Base-by-base conservation (phyloP, 2,888 invertebrate genomes). In the Cheilosia soror region DNA sequence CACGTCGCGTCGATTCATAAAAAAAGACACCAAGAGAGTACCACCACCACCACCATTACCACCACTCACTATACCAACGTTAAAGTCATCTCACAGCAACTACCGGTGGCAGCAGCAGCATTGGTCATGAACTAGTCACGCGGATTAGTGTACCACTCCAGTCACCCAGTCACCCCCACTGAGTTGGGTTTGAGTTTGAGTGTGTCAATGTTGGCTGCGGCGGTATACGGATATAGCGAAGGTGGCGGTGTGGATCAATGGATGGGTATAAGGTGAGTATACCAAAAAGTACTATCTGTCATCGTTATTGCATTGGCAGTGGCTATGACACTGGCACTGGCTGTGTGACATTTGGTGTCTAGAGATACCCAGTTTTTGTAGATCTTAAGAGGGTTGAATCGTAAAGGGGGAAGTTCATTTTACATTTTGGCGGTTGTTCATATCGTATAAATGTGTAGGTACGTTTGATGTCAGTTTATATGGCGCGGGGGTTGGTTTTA, bases 101-200 rank as follows among this genome's bases (percentile, higher is more conserved):
- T 11, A 51, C 51, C 9, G 31, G 3, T 9, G 20, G n/a, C 51
- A 47, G 47, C 9, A 47, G 29, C 4, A 71, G 42, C 63, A 57
- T 20, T 57, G 73, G 80, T 73, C 80, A 73, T 80, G 80, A 80
- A 80, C 80, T 73, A 68, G 66, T 73, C 73, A 80, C 73, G 80
- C 62, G 66, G 62, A 73, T 80, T 73, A 80, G 60, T 40, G 6
- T 37, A 37, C 11, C 37, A 37, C 37, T 37, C 4, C 11, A 37
- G 11, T 37, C 37, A 4, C 2, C 47, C 58, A 65, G 25, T 63
- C 49, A 47, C 57, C 57, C 68, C 40, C 31, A 20, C 44, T 42
- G 29, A 40, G 55, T 37, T 20, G 47, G 44, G 20, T 20, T 6
- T 37, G 37, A 37, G 37, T 9, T 11, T 11, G 31, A 66, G 66